These are phyloP conservation scores for Corvus hawaiiensis DNA, from an alignment of 2,113 vertebrate genomes.

Conservation along the genomic window DNA sequence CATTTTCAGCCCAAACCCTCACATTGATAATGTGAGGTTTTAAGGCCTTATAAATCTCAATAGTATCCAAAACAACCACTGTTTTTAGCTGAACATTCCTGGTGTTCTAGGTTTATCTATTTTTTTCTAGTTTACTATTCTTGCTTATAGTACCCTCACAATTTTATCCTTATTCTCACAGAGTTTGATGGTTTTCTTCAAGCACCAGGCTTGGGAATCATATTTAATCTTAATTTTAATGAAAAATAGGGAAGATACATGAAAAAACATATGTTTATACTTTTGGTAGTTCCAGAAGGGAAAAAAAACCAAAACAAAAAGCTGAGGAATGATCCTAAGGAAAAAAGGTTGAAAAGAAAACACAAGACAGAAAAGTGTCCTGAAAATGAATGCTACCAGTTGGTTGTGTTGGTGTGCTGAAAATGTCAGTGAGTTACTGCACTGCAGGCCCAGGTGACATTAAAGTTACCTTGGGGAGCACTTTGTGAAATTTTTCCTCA, in stretches of 20 bases:
- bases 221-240: background rate
- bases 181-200: background rate
- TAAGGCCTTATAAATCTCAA: background rate
- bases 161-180: background rate
- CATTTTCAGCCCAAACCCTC: background rate
- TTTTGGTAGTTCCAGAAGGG: background rate
- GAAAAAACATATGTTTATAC: accelerated
- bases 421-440: background rate
- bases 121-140: background rate
- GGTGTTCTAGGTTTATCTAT: background rate
- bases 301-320: background rate
- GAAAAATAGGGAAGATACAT: background rate
- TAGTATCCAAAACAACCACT: background rate
- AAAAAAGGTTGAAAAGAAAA: background rate
- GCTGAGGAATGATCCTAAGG: background rate
- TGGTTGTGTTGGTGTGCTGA: background rate
- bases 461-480: background rate
- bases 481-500: background rate
- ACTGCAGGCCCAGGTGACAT: accelerated
- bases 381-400: background rate
- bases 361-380: background rate
- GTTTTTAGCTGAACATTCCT: background rate
- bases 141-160: background rate
- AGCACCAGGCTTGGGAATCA: background rate
- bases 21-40: background rate